Percentiles rank a stretch among this genome's conserved stretches.
These are phyloP conservation scores for Geopemphigus sp. DNA, from an alignment of 1,140 invertebrate species.

Conservation along the genomic window DNA sequence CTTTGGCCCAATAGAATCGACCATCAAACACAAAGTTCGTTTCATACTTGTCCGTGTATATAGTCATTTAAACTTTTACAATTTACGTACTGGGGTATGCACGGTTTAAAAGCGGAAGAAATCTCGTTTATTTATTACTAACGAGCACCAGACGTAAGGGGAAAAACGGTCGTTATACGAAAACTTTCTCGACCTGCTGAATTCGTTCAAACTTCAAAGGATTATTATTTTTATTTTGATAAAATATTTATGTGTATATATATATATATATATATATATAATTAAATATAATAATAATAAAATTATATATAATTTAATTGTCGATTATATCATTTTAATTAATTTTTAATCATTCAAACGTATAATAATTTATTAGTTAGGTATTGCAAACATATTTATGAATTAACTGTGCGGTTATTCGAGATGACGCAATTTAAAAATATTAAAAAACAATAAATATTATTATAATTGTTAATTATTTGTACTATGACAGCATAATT, in stretches of 20 bases:
- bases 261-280: too few species aligned
- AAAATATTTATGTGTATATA: constrained; percentile 14
- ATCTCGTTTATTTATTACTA: constrained; percentile 47
- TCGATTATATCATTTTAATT: not conserved
- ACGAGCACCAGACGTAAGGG: constrained; percentile 10
- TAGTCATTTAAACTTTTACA: constrained; percentile 45
- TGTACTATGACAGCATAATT: not conserved
- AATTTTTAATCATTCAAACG: not conserved
- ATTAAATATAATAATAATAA: too few species aligned
- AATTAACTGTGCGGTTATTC: not conserved
- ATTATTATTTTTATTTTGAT: constrained; percentile 8
- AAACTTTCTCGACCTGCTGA: constrained; percentile 34
- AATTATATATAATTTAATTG: constrained; percentile 15
- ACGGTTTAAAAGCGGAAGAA: constrained; percentile 31
- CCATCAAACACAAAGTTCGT: constrained; percentile 45
- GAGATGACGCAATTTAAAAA: not conserved
- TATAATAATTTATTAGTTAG: not conserved
- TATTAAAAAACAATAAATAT: not conserved
- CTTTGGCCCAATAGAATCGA: constrained; percentile 3
- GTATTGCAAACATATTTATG: too few species aligned
- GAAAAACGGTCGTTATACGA: constrained; percentile 7
- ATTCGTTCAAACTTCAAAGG: constrained; percentile 25
- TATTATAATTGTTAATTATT: constrained; percentile 13
- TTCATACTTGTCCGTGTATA: constrained; percentile 25
- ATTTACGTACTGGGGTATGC: constrained; percentile 27